These are phyloP conservation scores for Tamias sibiricus DNA, from an alignment of 2,113 vertebrate species.

Conservation along the genomic window DNA sequence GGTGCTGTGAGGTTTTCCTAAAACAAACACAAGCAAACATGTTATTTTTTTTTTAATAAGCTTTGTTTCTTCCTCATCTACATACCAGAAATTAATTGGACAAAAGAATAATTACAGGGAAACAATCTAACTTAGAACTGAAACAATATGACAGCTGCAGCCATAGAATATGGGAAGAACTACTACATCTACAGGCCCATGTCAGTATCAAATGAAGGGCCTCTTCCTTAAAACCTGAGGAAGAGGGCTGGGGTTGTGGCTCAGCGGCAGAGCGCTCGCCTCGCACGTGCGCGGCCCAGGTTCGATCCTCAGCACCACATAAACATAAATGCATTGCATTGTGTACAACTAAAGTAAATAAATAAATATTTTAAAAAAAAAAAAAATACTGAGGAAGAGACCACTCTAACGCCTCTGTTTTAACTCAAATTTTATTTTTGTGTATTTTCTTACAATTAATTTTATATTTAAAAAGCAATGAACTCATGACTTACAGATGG, in stretches of 20 bases:
- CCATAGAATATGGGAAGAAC: not conserved
- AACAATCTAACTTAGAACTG: not conserved
- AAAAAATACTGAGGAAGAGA: no score
- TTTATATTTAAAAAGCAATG: slow-evolving; percentile 10
- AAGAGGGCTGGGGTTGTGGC: no score
- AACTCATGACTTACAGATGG: not conserved
- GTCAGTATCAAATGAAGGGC: not conserved
- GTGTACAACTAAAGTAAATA: no score
- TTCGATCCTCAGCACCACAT: no score
- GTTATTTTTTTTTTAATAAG: slow-evolving; percentile 72
- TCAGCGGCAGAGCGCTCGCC: no score
- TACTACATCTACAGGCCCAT: accelerated
- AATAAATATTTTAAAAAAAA: no score
- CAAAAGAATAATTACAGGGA: slow-evolving; percentile 34
- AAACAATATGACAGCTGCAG: not conserved
- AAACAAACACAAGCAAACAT: slow-evolving; percentile 79
- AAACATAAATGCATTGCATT: no score
- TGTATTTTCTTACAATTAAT: not conserved
- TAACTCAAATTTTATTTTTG: not conserved
- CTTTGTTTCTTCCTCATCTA: slow-evolving; percentile 7
- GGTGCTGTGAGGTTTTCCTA: slow-evolving; percentile 95
- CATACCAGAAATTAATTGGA: not conserved
- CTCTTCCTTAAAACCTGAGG: not conserved
- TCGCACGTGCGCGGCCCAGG: no score
- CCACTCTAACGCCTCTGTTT: not conserved